These are phyloP conservation scores for Phortica variegata DNA, from an alignment of 1,140 invertebrate species.

Conservation along the genomic window DNA sequence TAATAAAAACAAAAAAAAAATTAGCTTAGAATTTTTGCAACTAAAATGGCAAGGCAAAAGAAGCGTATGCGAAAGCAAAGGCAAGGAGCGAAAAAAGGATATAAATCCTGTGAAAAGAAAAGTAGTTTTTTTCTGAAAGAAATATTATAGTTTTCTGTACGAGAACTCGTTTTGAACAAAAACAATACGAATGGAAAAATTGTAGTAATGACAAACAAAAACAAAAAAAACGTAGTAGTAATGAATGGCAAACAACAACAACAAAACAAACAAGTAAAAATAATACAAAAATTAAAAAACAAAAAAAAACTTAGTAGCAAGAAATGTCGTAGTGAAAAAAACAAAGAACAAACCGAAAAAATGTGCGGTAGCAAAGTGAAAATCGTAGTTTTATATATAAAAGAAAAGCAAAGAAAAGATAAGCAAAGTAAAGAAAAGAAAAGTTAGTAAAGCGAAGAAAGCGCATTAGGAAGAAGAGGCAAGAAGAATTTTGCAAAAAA, in stretches of 20 bases:
- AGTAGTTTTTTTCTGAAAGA: too few species aligned
- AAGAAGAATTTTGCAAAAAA: background rate
- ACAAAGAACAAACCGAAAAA: background rate
- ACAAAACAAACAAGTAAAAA: constrained; percentile 15
- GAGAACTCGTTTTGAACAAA: too few species aligned
- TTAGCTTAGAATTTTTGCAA: constrained; percentile 28
- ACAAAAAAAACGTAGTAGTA: constrained; percentile 10
- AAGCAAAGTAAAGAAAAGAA: constrained; percentile 16
- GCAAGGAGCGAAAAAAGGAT: constrained; percentile 3
- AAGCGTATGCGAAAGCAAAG: background rate
- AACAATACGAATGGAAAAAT: background rate
- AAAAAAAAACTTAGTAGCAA: constrained; percentile 21
- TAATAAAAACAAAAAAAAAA: constrained; percentile 6
- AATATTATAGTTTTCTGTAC: too few species aligned
- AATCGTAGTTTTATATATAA: constrained; percentile 16
- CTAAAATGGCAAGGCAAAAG: too few species aligned
- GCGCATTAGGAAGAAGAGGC: background rate
- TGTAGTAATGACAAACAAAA: background rate
- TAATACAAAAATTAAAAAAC: constrained; percentile 18
- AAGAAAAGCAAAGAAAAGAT: constrained; percentile 5
- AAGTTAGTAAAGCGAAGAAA: constrained; percentile 12
- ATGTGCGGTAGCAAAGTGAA: constrained; percentile 3
- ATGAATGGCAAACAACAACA: constrained; percentile 28
- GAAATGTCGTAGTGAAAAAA: constrained; percentile 13
- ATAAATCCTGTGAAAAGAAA: background rate